Evolutionary conservation across 2,113 vertebrate genomes (phyloP).

Genomic region (Rousettus leschenaultii): DNA sequence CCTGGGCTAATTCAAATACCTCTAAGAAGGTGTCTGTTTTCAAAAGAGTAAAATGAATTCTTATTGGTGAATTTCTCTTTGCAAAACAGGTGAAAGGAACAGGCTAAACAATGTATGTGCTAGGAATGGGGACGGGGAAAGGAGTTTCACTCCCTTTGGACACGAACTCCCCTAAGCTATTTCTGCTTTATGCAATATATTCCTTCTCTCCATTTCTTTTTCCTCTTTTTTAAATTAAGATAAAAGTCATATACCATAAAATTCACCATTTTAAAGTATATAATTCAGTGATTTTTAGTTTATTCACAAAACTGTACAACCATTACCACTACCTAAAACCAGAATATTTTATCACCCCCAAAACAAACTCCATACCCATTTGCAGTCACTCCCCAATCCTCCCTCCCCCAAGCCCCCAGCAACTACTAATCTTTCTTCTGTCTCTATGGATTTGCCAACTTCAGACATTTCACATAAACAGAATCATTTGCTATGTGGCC

Average conservation of each 20-base stretch:
- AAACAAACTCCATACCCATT: not conserved
- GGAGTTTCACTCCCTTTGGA: not conserved
- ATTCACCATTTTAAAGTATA: not conserved
- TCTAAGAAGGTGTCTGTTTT: not conserved
- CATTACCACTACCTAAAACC: not conserved
- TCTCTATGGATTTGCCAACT: not conserved
- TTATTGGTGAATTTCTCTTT: not conserved
- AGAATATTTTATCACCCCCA: not conserved
- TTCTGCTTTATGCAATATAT: not conserved
- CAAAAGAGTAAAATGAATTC: not conserved
- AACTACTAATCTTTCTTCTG: not conserved
- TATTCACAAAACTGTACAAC: not conserved
- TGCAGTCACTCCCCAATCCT: not conserved
- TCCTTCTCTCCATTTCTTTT: not conserved
- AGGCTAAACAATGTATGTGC: not conserved
- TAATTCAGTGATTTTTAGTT: not conserved
- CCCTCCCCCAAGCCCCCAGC: not conserved
- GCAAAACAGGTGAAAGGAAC: not conserved
- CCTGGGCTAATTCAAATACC: not conserved
- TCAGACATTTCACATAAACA: not conserved
- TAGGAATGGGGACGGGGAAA: not conserved
- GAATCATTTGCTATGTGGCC: not conserved
- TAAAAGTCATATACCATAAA: conserved; percentile 20
- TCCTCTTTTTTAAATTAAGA: not conserved
- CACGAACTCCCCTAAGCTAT: not conserved